Percentiles rank a stretch among this genome's conserved stretches.
phyloP scores from a whole-genome alignment of 2,888 invertebrate genomes.

The Hyalella azteca region DNA sequence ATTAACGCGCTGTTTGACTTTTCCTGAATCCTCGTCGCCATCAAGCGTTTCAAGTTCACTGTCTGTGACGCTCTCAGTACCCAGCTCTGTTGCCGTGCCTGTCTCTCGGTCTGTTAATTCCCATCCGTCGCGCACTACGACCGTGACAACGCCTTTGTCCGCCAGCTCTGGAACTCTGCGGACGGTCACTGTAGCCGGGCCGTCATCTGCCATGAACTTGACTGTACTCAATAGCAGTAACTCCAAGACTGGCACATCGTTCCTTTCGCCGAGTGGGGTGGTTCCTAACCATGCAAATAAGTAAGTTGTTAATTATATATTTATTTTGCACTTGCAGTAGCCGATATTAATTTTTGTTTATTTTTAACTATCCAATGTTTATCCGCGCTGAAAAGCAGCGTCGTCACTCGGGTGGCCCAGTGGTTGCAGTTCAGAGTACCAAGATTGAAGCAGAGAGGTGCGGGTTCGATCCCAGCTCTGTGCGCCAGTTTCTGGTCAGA shows the following conservation, averaged over 20 bases:
- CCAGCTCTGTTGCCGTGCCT: neutral
- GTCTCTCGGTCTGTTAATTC: neutral
- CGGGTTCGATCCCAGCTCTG: no score
- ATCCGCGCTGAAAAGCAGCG: no score
- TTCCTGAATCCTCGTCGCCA: neutral
- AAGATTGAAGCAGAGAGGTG: no score
- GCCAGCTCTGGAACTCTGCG: neutral
- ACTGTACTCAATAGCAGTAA: constrained; percentile 56
- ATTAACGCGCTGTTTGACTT: no score
- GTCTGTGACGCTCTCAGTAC: neutral
- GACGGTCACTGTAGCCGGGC: constrained; percentile 37
- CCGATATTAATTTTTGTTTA: no score
- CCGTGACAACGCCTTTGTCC: neutral
- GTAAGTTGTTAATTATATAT: no score
- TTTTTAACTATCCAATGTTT: no score
- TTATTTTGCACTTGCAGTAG: no score
- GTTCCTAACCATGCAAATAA: constrained; percentile 50
- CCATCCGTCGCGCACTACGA: neutral
- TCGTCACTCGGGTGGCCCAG: no score
- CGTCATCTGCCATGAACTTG: constrained; percentile 56
- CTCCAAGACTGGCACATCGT: constrained; percentile 50
- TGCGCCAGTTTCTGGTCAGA: no score
- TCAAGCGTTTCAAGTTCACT: neutral
- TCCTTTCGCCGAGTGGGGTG: constrained; percentile 55
- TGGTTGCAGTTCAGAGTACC: no score